Conservation (phyloP, 2,113 vertebrate genomes). For the Acanthochromis polyacanthus region DNA sequence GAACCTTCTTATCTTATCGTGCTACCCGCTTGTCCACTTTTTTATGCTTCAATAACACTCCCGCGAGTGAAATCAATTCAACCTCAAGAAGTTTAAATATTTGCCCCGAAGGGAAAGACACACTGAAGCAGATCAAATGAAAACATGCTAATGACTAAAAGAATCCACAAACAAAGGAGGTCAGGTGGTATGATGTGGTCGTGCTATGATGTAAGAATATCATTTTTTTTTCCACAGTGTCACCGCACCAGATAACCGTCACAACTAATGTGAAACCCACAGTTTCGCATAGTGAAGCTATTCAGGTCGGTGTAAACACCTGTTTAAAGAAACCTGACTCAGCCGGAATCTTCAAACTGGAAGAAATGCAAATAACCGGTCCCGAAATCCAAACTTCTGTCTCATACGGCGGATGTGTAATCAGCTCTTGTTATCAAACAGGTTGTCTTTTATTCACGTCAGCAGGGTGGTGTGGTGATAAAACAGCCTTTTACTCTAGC, state of each 20-base stretch:
- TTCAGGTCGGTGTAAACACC: slow-evolving; percentile 22
- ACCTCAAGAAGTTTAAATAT: slow-evolving; percentile 61
- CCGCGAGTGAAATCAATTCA: slow-evolving; percentile 41
- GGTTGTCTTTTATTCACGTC: slow-evolving; percentile 11
- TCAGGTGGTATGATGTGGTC: background rate
- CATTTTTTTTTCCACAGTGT: background rate
- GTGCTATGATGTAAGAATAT: slow-evolving; percentile 2
- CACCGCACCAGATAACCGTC: slow-evolving; percentile 24
- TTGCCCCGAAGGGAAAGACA: slow-evolving; percentile 48
- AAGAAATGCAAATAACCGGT: slow-evolving; percentile 38
- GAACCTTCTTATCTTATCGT: slow-evolving; percentile 44
- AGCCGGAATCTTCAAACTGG: background rate
- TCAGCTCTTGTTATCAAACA: slow-evolving; percentile 16
- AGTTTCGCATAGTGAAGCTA: slow-evolving; percentile 25
- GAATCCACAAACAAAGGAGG: slow-evolving; percentile 35
- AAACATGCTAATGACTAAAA: slow-evolving; percentile 34
- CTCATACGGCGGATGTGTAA: slow-evolving; percentile 23
- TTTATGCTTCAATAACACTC: slow-evolving; percentile 25
- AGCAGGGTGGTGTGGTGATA: slow-evolving; percentile 11
- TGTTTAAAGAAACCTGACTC: slow-evolving; percentile 30
- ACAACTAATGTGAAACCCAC: slow-evolving; percentile 35
- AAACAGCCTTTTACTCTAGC: background rate
- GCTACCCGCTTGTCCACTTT: slow-evolving; percentile 14
- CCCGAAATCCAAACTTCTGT: slow-evolving; percentile 47
- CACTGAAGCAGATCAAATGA: slow-evolving; percentile 37